Conservation (phyloP, 1,140 invertebrate species). For the Heliconius hermathena region DNA sequence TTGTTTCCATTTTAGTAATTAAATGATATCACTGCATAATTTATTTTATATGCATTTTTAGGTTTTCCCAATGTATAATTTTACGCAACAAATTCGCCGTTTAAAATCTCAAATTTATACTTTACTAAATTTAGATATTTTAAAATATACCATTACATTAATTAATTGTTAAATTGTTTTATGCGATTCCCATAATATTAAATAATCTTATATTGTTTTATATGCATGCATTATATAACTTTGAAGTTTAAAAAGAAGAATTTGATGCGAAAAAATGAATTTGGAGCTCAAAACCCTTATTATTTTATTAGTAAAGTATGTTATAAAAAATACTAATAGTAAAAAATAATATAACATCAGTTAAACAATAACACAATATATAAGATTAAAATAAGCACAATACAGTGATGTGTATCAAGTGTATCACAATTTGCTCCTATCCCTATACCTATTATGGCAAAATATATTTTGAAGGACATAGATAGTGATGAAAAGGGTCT, state of each 20-base stretch:
- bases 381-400: background rate
- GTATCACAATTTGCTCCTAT: slow-evolving; percentile 31
- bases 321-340: background rate
- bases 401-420: slow-evolving; percentile 10
- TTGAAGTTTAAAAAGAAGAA: no score
- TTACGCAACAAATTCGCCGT: no score
- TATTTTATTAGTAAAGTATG: slow-evolving; percentile 1
- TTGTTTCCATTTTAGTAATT: background rate
- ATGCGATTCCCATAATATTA: no score
- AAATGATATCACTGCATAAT: background rate
- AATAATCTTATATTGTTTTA: no score
- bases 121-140: no score
- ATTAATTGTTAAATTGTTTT: no score
- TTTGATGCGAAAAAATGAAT: background rate
- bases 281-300: background rate
- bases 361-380: slow-evolving; percentile 1
- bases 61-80: no score
- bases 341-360: background rate
- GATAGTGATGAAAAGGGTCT: no score
- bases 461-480: slow-evolving; percentile 14
- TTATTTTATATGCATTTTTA: no score
- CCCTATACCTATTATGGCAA: slow-evolving; percentile 23
- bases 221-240: no score
- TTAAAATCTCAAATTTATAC: no score
- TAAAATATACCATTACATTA: no score